Evolutionary conservation across 2,888 invertebrate species (phyloP), one percentile per base, ranked within the genome.

Genomic region (Synergus gifuensis): DNA sequence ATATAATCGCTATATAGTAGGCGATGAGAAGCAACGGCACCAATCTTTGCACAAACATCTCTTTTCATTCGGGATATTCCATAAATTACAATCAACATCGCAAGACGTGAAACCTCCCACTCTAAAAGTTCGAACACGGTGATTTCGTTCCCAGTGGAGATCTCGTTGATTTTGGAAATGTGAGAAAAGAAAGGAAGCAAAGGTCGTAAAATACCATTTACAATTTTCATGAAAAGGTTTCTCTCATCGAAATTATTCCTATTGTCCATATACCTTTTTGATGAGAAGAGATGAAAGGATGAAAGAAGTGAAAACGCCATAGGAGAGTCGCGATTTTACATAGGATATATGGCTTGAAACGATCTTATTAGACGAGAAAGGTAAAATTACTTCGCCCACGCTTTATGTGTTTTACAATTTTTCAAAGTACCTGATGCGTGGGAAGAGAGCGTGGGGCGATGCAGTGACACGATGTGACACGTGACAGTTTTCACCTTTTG

Each of bases 401-500:
- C 60, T 60, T 22, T 60, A 12, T 60, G 28, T 60, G 4, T 60
- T 60, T 60, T 28, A 60, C 5, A 28, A 60, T 60, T 60, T 60
- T 60, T 60, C 11, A 22, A 18, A 60, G 11, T 18, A 60, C 9
- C 4, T 0, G 22, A 11, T n/a, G 60, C 18, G 60, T 60, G 22
- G 60, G 60, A 4, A 11, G 60, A 22, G 11, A 60, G 60, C 18
- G 60, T 60, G 18, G 9, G 22, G 11, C n/a, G 4, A 60, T 18
- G n/a, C 60, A 60, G 60, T 60, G 60, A 60, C 22, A 60, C 22
- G 4, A 18, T 11, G 18, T 22, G 22, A 60, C 22, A 60, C 22
- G 22, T 60, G 60, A 60, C 22, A 60, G 60, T 60, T 60, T 60
- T 60, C 60, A 60, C 60, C 22, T 60, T 22, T 60, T 60, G 12